Evolutionary conservation across 2,888 invertebrate genomes (phyloP).

Genomic region (Plagodis pulveraria): DNA sequence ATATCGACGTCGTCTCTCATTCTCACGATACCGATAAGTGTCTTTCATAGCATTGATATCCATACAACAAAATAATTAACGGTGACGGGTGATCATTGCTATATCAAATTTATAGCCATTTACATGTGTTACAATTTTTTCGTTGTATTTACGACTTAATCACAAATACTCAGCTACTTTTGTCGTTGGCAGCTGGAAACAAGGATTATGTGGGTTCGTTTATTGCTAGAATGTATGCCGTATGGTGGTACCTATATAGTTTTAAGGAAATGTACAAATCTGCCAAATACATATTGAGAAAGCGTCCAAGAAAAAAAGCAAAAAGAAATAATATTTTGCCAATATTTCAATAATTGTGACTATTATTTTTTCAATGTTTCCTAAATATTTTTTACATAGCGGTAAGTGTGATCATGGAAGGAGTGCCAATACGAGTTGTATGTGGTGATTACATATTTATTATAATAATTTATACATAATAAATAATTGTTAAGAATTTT

Average conservation of each 20-base stretch:
- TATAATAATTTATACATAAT: constrained; percentile 70
- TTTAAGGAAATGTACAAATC: constrained; percentile 54
- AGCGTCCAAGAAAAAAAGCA: constrained; percentile 51
- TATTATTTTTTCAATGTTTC: constrained; percentile 35
- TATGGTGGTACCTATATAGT: constrained; percentile 30
- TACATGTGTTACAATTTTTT: too few relatives aligned
- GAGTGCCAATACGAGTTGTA: constrained; percentile 73
- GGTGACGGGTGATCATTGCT: too few relatives aligned
- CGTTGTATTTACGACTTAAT: too few relatives aligned
- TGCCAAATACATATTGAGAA: constrained; percentile 43
- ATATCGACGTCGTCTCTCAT: too few relatives aligned
- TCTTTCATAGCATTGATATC: too few relatives aligned
- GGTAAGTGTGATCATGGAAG: constrained; percentile 49
- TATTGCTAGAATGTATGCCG: too few relatives aligned
- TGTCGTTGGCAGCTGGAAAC: too few relatives aligned
- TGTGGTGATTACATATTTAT: constrained; percentile 63
- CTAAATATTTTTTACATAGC: constrained; percentile 37
- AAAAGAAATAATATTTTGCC: constrained; percentile 39
- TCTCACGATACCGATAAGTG: too few relatives aligned
- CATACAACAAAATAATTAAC: too few relatives aligned
- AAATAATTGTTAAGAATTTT: constrained; percentile 74
- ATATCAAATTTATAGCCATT: too few relatives aligned
- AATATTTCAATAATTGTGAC: constrained; percentile 35
- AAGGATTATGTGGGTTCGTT: too few relatives aligned
- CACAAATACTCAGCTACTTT: too few relatives aligned